A percentile compares a stretch with the other conserved stretches of the same genome.
Conservation (phyloP, 2,113 vertebrate genomes). For the Neotragus moschatus region DNA sequence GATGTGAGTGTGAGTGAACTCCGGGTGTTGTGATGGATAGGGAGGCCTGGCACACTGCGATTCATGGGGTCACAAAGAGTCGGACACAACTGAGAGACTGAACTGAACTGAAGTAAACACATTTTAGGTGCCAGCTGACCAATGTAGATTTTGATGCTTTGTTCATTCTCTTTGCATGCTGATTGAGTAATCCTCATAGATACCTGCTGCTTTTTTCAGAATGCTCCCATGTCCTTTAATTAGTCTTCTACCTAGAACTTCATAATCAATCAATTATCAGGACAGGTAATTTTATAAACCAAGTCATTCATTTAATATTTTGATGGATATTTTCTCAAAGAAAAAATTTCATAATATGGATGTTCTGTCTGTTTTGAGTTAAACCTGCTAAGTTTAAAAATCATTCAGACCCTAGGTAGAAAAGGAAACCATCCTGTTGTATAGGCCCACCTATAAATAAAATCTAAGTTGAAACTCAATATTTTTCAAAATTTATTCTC, state of each 20-base stretch:
- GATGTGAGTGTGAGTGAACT: no score
- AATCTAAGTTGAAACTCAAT: neutral
- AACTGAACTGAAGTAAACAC: no score
- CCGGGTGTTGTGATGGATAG: no score
- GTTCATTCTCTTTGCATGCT: neutral
- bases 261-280: neutral
- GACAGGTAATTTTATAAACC: neutral
- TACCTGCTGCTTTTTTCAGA: neutral
- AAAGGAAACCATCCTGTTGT: neutral
- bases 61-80: no score
- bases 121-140: neutral
- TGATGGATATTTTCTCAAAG: neutral
- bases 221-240: neutral
- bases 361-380: neutral
- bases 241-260: neutral
- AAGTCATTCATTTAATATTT: neutral
- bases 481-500: constrained; percentile 13
- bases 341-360: neutral
- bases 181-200: neutral
- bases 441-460: neutral
- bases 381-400: neutral
- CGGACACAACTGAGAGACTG: accelerated
- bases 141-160: neutral
- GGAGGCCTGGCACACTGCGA: no score
- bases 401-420: neutral